Evolutionary conservation across 2,888 invertebrate genomes (phyloP), one percentile per base, ranked within the genome.

Genomic region (Lithodes maja): DNA sequence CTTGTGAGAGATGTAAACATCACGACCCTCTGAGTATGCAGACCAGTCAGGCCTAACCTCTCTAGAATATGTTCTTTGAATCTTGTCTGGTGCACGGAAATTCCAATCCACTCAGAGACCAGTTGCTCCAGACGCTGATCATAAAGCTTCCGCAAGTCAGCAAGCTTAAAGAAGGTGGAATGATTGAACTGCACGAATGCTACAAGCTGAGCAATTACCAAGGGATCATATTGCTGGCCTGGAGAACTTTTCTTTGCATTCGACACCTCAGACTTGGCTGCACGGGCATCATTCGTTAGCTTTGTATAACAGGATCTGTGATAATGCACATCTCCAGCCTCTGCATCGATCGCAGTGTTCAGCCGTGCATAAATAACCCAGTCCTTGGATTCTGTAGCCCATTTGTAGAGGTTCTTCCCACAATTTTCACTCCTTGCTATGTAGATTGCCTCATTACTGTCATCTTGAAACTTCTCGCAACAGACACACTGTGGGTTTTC

Each of bases 101-200:
- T 49, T 3, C 75, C 75, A 75, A 75, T 75, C 75, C 75, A 75
- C 5, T 75, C 75, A 75, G 75, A 75, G 49, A 5, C n/a, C n/a
- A 75, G 17, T 75, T 12, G 75, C 75, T 75, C 9, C 5, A 12
- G 75, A 75, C 75, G n/a, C 17, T 49, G 75, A 75, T 75, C n/a
- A 75, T 75, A 75, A 61, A 75, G 49, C n/a, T 15, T n/a, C n/a
- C 49, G 5, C 17, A n/a, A 15, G 5, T 12, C n/a, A 75, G 75
- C 5, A 7, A 75, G 75, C n/a, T 75, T 75, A 61, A 61, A 12
- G 49, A 7, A 75, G 9, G 69, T n/a, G 7, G 75, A 33, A 75
- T 33, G 17, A 7, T 75, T 75, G 49, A 33, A 75, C n/a, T 75
- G 17, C 9, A 75, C 75, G n/a, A 75, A 33, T 75, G 17, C 75